Percentiles rank a stretch among this genome's conserved stretches.
phyloP scores from a whole-genome alignment of 1,140 invertebrate species.

The Octopus sinensis region DNA sequence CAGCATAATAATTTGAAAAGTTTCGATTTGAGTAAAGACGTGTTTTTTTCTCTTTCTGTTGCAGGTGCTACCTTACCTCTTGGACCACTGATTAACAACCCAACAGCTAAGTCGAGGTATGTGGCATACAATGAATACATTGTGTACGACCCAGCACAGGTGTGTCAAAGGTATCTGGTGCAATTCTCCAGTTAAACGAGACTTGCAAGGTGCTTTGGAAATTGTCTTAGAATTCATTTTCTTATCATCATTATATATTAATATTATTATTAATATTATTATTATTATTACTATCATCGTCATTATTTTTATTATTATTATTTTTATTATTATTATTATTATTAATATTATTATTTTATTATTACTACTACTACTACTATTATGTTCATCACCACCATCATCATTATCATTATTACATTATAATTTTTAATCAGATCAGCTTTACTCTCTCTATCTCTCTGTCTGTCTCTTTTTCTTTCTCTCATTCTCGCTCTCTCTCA shows the following conservation, averaged over 20 bases:
- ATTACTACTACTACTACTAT: too few species aligned
- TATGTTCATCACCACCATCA: too few species aligned
- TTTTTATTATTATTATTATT: too few species aligned
- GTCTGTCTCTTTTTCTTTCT: too few species aligned
- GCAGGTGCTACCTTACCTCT: slow-evolving; percentile 49
- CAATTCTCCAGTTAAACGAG: slow-evolving; percentile 32
- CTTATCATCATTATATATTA: not conserved
- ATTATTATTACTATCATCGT: not conserved
- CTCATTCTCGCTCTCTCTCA: too few species aligned
- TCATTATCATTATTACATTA: too few species aligned
- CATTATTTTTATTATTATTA: not conserved
- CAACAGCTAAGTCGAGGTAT: slow-evolving; percentile 21
- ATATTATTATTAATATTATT: not conserved
- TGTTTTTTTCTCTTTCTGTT: slow-evolving; percentile 18
- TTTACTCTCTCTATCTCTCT: too few species aligned
- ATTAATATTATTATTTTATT: too few species aligned
- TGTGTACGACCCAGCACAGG: slow-evolving; percentile 55
- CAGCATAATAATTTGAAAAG: not conserved
- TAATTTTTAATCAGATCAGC: too few species aligned
- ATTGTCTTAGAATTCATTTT: not conserved
- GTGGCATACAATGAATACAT: slow-evolving; percentile 56
- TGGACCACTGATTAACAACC: slow-evolving; percentile 35
- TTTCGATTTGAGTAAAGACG: not conserved
- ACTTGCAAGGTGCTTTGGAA: slow-evolving; percentile 8
- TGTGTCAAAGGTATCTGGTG: slow-evolving; percentile 56